Percentiles rank a stretch among this genome's conserved stretches.
Evolutionary conservation across 2,888 invertebrate genomes (phyloP).

Genomic region (Phyllotreta cruciferae): DNA sequence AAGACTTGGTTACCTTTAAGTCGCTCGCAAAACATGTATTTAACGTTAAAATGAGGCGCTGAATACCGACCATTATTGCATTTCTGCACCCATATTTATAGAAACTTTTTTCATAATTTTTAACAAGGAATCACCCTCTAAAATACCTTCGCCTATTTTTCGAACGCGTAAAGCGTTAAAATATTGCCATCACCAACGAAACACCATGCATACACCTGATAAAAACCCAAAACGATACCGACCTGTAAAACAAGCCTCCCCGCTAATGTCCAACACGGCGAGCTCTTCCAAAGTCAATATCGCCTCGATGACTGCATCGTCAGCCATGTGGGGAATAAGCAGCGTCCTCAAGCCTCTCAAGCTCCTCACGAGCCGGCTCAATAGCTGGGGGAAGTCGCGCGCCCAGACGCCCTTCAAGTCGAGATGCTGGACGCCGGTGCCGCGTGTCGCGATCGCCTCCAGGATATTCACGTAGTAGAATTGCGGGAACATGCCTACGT

Average conservation of each 20-base stretch:
- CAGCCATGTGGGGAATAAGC: conserved; percentile 74
- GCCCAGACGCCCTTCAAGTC: conserved; percentile 79
- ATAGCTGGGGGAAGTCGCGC: conserved; percentile 69
- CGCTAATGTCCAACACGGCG: conserved; percentile 71
- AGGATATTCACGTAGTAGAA: conserved; percentile 75
- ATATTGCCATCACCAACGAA: too few species aligned
- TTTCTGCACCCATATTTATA: too few species aligned
- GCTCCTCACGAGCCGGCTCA: conserved; percentile 68
- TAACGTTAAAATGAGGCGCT: too few species aligned
- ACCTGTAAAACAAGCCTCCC: conserved; percentile 66
- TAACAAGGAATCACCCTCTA: too few species aligned
- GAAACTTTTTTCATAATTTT: too few species aligned
- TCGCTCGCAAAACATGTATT: too few species aligned
- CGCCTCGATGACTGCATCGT: conserved; percentile 70
- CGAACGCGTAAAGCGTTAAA: too few species aligned
- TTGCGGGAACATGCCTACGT: conserved; percentile 74
- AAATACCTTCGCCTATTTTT: too few species aligned
- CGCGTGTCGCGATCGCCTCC: conserved; percentile 70
- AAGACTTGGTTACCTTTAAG: too few species aligned
- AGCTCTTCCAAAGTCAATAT: conserved; percentile 66
- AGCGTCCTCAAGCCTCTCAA: conserved; percentile 67
- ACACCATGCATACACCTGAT: too few species aligned
- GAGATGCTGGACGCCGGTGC: conserved; percentile 67
- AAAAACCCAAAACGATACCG: background rate
- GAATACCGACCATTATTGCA: too few species aligned